Evolutionary conservation across 2,797 vertebrate species (phyloP), one percentile per base, ranked within the genome.

Genomic region (Diplodus puntazzo): DNA sequence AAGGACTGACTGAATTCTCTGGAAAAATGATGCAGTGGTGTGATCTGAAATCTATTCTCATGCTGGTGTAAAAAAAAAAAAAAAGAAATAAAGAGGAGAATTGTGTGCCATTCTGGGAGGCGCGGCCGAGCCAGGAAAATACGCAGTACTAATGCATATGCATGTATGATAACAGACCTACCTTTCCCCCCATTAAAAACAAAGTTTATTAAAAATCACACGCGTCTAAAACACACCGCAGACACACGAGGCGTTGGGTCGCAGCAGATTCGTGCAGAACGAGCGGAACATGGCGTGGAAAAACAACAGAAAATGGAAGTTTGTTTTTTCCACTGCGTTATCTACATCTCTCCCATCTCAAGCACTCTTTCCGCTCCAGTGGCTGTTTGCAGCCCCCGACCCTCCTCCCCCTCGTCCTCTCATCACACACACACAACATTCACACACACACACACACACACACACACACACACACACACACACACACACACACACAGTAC

Each of bases 91-190:
- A 67, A 48, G 65, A 30, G 39, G 53, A 59, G 62, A 81, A 77
- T 21, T 73, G 66, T 82, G 83, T 82, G 84, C 83, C 75, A 82
- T 76, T 80, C 73, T 66, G 27, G 65, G 92, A 95, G 94, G 95
- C 89, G 94, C 93, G 92, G 93, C 90, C 90, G 83, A 89, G 83
- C 72, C 66, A 70, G 85, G 89, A 95, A 95, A 96, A 95, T 94
- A 95, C 94, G 94, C 95, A 96, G 94, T 94, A 90, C 93, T 94
- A 87, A 95, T 95, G 91, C 94, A 94, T 95, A 94, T 95, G 94
- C 93, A 94, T 93, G 89, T 91, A 84, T 92, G 89, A 90, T 92
- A 93, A 94, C 93, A 87, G 83, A 89, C 67, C 79, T 73, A 73
- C 76, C 77, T 84, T 89, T 82, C 69, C 61, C 68, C 63, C 61